These are phyloP conservation scores for Phyllostomus hastatus DNA, from an alignment of 2,113 vertebrate species.

Conservation along the genomic window DNA sequence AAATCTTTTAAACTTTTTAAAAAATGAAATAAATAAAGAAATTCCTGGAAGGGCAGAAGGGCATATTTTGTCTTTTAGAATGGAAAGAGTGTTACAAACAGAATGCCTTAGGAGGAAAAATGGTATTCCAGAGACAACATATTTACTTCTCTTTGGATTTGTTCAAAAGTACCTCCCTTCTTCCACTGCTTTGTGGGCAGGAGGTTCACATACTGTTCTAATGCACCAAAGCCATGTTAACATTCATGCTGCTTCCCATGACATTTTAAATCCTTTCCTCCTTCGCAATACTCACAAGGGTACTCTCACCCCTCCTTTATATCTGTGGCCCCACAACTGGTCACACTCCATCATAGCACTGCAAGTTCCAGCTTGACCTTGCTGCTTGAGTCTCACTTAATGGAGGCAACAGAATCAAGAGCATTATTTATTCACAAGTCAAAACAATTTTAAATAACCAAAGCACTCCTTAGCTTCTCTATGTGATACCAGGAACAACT, in stretches of 20 bases:
- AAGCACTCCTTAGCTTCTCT: background rate
- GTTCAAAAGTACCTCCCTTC: background rate
- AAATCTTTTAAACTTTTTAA: too few relatives aligned
- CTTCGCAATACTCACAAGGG: background rate
- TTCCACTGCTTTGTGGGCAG: background rate
- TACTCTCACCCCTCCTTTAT: background rate
- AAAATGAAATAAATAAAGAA: too few relatives aligned
- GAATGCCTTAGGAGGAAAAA: background rate
- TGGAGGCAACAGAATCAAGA: background rate
- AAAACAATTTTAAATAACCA: background rate
- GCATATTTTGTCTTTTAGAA: background rate
- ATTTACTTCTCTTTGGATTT: background rate
- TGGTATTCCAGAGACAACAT: background rate
- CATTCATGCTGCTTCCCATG: too few relatives aligned
- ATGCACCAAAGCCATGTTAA: too few relatives aligned
- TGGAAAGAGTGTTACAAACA: background rate
- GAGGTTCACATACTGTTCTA: background rate
- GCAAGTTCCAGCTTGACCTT: background rate
- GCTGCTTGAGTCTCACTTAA: background rate
- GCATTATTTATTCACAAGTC: background rate
- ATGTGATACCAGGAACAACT: background rate
- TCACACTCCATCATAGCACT: background rate
- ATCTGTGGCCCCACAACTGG: fast-evolving
- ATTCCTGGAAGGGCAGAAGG: background rate
- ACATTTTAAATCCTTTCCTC: background rate